Base-by-base conservation (phyloP, 2,113 vertebrate species). In the Bubo blakistoni region DNA sequence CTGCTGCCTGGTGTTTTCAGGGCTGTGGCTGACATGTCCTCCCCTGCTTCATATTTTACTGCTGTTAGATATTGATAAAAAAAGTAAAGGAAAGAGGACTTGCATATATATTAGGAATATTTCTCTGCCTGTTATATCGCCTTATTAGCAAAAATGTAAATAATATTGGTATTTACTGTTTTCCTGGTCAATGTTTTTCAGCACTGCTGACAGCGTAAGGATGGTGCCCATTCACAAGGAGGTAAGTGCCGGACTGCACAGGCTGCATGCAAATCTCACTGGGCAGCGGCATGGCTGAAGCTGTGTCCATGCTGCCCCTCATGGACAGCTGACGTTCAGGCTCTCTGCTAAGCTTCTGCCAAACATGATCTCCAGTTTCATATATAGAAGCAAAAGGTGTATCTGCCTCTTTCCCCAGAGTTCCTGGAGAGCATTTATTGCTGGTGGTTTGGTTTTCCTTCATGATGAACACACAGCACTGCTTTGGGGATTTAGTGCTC, bases 1-100 rank as follows among this genome's bases (percentile, higher is more conserved):
- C 93, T 90, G 95, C 90, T 88, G 93, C 83, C 66, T 38, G 34
- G n/a, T 55, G 74, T 82, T 94, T 86, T 34, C 59, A 91, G 70
- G 76, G 70, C 80, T 94, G 91, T 12, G 3, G 52, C 30, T 73
- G 65, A 58, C 11, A 5, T 49, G 30, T 87, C 85, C 86, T 86
- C 79, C 73, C 19, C 1, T 51, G 77, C 59, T 92, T 86, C 44
- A 6, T n/a, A 61, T 54, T 85, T 94, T 65, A 66, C 65, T 79
- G 55, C 57, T 88, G 71, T 36, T 32, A 58, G 69, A 14, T 38
- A 34, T 7, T 51, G 86, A 83, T 72, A 34, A 92, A 79, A 78
- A 16, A 91, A 74, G 8, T 7, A 32, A 62, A 51, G 13, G 38
- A 67, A 86, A 66, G 25, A 91, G 4, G 55, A 59, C 51, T 93